Evolutionary conservation across 2,113 vertebrate genomes (phyloP).

Genomic region (Megaceryle maxima): DNA sequence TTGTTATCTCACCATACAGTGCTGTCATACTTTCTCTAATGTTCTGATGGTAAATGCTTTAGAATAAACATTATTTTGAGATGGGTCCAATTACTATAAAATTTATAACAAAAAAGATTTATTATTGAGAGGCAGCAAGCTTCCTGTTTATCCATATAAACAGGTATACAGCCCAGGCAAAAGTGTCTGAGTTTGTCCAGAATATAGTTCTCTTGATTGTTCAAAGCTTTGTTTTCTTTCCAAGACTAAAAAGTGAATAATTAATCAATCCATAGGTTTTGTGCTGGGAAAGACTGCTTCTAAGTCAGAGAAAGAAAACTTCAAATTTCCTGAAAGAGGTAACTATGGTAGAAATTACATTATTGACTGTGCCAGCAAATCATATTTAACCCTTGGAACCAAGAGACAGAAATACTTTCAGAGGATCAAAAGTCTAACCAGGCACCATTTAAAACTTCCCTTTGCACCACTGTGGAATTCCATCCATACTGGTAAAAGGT

Average conservation of each 20-base stretch:
- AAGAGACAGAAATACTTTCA: background rate
- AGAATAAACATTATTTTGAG: background rate
- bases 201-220: background rate
- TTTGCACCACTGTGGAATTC: background rate
- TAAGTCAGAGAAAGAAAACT: background rate
- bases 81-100: background rate
- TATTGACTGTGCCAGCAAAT: background rate
- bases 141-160: background rate
- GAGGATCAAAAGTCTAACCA: background rate
- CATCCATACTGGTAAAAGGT: background rate
- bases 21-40: background rate
- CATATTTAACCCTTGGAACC: background rate
- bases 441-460: background rate
- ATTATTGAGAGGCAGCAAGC: background rate
- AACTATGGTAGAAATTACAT: background rate
- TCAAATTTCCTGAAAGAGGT: background rate
- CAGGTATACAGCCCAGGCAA: background rate
- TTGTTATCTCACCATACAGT: background rate
- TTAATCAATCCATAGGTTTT: background rate
- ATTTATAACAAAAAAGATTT: background rate
- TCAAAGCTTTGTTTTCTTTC: background rate
- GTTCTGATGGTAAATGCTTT: background rate
- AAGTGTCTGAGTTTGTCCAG: background rate
- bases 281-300: background rate
- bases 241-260: background rate